Percentiles rank a stretch among this genome's conserved stretches.
Evolutionary conservation across 2,113 vertebrate genomes (phyloP).

Genomic region (Oncorhynchus nerka): DNA sequence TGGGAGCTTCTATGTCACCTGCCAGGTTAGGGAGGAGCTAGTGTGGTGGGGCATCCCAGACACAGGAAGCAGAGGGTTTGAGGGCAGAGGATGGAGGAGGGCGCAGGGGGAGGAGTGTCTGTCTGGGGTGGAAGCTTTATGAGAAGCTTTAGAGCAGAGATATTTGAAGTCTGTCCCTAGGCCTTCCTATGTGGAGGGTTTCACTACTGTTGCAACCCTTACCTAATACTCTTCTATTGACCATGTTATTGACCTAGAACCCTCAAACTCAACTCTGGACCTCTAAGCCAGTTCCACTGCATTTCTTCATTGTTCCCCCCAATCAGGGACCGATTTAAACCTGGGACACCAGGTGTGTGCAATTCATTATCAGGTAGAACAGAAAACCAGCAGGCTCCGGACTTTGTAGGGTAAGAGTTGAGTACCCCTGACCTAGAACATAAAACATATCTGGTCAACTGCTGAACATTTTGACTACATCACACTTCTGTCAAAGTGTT

Average conservation of each 20-base stretch:
- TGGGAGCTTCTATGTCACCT: conserved; percentile 34
- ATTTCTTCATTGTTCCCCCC: no score
- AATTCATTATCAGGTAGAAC: no score
- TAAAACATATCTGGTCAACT: background rate
- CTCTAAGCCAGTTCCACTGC: no score
- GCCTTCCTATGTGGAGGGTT: background rate
- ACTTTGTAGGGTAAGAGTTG: no score
- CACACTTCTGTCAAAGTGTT: no score
- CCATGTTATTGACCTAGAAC: background rate
- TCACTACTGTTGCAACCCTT: background rate
- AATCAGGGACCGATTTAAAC: no score
- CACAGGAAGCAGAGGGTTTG: background rate
- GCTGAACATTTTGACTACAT: no score
- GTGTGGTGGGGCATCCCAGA: no score
- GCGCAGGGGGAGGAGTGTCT: conserved; percentile 11
- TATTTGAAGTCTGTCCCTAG: conserved; percentile 28
- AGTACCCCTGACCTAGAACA: no score
- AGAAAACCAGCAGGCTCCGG: no score
- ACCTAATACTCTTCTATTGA: background rate
- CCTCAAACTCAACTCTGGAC: no score
- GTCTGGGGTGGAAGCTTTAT: conserved; percentile 36
- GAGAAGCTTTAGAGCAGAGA: conserved; percentile 21
- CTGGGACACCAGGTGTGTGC: no score
- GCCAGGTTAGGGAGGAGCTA: conserved; percentile 1
- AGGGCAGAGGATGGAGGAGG: conserved; percentile 15